Base-by-base conservation (phyloP, 2,888 invertebrate genomes). In the Phania funesta region DNA sequence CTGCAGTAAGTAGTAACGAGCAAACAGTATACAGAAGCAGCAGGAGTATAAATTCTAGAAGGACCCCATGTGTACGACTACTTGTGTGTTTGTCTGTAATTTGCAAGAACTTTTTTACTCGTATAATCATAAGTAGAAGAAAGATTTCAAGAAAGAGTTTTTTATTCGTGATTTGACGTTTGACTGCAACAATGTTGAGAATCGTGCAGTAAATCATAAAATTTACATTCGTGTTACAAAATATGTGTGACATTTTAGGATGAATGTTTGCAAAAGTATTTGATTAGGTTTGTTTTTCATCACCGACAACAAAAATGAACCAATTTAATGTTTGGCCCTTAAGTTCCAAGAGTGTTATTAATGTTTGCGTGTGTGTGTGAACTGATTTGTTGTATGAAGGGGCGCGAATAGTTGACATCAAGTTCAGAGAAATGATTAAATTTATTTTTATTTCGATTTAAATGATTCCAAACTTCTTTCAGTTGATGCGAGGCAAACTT, bases 21-120 rank as follows among this genome's bases (percentile, higher is more conserved):
- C 16, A 70, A 50, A 65, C 84, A 78, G 78, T 65, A 75, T 4
- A 13, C 35, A n/a, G n/a, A n/a, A n/a, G n/a, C n/a, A n/a, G n/a
- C n/a, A n/a, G n/a, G n/a, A n/a, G n/a, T n/a, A n/a, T n/a, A n/a
- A n/a, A n/a, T n/a, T n/a, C n/a, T n/a, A n/a, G n/a, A n/a, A n/a
- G n/a, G n/a, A n/a, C n/a, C n/a, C n/a, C n/a, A n/a, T n/a, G n/a
- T n/a, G n/a, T n/a, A n/a, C n/a, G n/a, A n/a, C n/a, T n/a, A n/a
- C n/a, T n/a, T n/a, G n/a, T n/a, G n/a, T n/a, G 22, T 65, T 38
- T 20, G 6, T 50, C 7, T 29, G n/a, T n/a, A n/a, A n/a, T n/a
- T n/a, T n/a, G n/a, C n/a, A n/a, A n/a, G n/a, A n/a, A n/a, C n/a
- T n/a, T n/a, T n/a, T n/a, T n/a, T n/a, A n/a, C n/a, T n/a, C n/a